These are phyloP conservation scores for Eupithecia abbreviata DNA, from an alignment of 2,888 invertebrate genomes.

Conservation along the genomic window DNA sequence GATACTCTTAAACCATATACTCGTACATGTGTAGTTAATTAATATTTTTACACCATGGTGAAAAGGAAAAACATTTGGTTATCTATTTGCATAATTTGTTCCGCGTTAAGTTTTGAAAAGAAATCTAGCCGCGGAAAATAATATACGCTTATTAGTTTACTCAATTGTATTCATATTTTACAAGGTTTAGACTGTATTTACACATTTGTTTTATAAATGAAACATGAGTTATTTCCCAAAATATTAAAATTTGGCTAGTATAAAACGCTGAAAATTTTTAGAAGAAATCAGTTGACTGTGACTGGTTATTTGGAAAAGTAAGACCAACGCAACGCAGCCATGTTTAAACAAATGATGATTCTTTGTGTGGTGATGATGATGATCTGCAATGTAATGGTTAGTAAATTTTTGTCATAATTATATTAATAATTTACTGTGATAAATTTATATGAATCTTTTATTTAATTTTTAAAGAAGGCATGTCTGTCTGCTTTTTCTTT, in stretches of 20 bases:
- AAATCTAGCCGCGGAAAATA: background rate
- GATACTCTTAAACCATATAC: no score
- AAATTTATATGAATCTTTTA: no score
- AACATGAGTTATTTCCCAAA: background rate
- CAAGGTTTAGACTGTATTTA: background rate
- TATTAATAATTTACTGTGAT: no score
- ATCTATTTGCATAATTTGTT: constrained; percentile 1
- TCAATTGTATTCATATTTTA: background rate
- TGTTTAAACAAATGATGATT: constrained; percentile 48
- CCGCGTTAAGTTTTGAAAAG: background rate
- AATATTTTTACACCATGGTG: background rate
- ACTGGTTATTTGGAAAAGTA: background rate
- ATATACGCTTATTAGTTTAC: background rate
- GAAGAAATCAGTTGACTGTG: background rate
- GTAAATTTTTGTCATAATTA: background rate
- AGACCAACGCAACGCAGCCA: constrained; percentile 28
- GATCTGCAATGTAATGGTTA: constrained; percentile 45
- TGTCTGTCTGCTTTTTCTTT: no score
- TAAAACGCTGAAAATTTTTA: background rate
- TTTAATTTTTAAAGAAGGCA: no score
- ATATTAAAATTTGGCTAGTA: background rate
- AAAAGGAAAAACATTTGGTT: background rate
- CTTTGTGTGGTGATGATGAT: constrained; percentile 49
- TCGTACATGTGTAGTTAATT: no score
- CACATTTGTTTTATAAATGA: background rate